phyloP scores from a whole-genome alignment of 2,888 invertebrate species.

The Adelognathus sp. region DNA sequence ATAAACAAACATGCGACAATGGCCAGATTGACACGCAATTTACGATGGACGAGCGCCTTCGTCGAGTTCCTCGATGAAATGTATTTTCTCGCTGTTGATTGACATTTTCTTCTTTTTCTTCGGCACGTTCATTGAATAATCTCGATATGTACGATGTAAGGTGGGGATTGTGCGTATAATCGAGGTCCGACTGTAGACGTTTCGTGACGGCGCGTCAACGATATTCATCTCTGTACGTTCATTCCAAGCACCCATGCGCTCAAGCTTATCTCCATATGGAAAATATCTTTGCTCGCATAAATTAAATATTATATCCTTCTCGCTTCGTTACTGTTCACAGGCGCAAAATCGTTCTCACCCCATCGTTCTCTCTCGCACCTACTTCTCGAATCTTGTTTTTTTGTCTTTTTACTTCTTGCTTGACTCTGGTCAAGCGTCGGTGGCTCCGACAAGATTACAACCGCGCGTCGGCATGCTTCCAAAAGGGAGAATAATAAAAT shows the following conservation, averaged over 20 bases:
- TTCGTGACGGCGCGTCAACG: too few species aligned
- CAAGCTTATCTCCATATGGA: background rate
- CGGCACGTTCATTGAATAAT: too few species aligned
- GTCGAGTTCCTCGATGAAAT: too few species aligned
- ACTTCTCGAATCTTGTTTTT: background rate
- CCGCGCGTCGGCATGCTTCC: constrained; percentile 13
- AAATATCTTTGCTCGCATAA: background rate
- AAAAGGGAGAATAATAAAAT: constrained; percentile 36
- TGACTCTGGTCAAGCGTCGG: constrained; percentile 27
- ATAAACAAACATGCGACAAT: too few species aligned
- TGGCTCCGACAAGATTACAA: constrained; percentile 58
- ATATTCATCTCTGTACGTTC: background rate
- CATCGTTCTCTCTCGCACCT: constrained; percentile 32
- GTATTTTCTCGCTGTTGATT: too few species aligned
- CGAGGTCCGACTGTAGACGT: too few species aligned
- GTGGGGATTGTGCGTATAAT: too few species aligned
- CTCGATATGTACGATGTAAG: too few species aligned
- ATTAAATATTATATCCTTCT: constrained; percentile 24
- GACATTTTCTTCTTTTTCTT: too few species aligned
- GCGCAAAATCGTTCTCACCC: constrained; percentile 36
- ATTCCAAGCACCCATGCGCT: background rate
- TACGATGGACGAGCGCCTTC: too few species aligned
- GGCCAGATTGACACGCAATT: too few species aligned
- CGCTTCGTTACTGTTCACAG: constrained; percentile 38
- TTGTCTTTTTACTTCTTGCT: background rate